phyloP scores from a whole-genome alignment of 2,888 invertebrate genomes.

The Drosophila greeni region DNA sequence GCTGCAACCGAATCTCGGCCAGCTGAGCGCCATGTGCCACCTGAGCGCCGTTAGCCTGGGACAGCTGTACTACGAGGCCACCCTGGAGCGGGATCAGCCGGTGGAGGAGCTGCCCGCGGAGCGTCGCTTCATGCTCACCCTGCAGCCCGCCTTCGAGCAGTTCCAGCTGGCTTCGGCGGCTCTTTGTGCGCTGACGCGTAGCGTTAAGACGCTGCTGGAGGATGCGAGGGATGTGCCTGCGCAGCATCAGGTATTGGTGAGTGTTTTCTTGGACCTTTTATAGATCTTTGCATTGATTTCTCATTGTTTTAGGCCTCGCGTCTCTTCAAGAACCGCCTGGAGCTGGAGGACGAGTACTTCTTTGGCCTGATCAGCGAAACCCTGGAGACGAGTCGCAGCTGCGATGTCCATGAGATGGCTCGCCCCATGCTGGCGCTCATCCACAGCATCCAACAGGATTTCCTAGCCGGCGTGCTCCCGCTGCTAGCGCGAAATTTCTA shows the following conservation, averaged over 20 bases:
- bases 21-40: conserved; percentile 38
- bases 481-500: conserved; percentile 46
- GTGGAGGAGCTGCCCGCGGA: conserved; percentile 8
- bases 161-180: conserved; percentile 37
- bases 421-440: conserved; percentile 47
- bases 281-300: no score
- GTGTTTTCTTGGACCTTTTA: neutral
- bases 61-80: conserved; percentile 31
- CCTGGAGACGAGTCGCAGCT: conserved; percentile 43
- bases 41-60: conserved; percentile 25
- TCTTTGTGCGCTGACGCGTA: conserved; percentile 31
- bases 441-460: conserved; percentile 51
- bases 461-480: conserved; percentile 60
- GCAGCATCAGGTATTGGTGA: conserved; percentile 49
- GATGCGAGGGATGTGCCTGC: conserved; percentile 37
- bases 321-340: conserved; percentile 33
- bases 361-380: conserved; percentile 53
- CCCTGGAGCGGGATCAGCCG: conserved; percentile 4
- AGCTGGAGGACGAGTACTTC: conserved; percentile 37
- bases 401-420: conserved; percentile 57
- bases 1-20: conserved; percentile 38
- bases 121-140: conserved; percentile 39
- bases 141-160: conserved; percentile 48
- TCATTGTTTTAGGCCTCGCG: no score
- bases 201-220: conserved; percentile 48